Conservation (phyloP, 53 echinoderm and acorn worm species). For the Henricia sp. region DNA sequence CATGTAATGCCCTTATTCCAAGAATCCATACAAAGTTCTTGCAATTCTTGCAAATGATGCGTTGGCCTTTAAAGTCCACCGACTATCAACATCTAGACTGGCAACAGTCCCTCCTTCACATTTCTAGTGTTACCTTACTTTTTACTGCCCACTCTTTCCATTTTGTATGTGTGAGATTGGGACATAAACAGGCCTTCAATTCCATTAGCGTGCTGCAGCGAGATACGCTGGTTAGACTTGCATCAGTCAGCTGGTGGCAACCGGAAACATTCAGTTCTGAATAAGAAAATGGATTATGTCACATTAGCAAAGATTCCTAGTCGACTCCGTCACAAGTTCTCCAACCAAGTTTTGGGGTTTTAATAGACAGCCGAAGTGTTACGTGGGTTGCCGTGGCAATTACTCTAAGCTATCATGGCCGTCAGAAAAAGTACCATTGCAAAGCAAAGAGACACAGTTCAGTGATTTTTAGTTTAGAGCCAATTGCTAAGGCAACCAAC, state of each 20-base stretch:
- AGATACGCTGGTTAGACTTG: slow-evolving; percentile 66
- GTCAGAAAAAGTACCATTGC: not conserved
- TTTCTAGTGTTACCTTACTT: not conserved
- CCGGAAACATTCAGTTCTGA: slow-evolving; percentile 86
- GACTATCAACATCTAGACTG: too few relatives aligned
- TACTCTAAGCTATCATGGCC: not conserved
- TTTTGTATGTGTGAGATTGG: slow-evolving; percentile 67
- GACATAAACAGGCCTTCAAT: slow-evolving; percentile 69
- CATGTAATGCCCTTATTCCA: too few relatives aligned
- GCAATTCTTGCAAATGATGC: too few relatives aligned
- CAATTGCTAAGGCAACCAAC: too few relatives aligned
- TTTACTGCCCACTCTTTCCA: slow-evolving; percentile 58
- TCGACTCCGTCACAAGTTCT: not conserved
- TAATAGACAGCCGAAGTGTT: not conserved
- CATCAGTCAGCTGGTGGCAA: slow-evolving; percentile 75
- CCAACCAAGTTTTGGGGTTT: not conserved
- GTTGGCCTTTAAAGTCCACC: too few relatives aligned
- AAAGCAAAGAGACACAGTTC: too few relatives aligned
- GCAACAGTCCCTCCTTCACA: slow-evolving; percentile 19
- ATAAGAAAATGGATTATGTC: not conserved
- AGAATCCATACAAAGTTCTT: too few relatives aligned
- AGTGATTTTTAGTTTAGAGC: too few relatives aligned
- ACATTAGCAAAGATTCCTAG: not conserved
- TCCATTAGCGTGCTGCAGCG: slow-evolving; percentile 68
- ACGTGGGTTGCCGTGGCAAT: not conserved